phyloP scores from a whole-genome alignment of 2,113 vertebrate species.

The Barbus barbus region DNA sequence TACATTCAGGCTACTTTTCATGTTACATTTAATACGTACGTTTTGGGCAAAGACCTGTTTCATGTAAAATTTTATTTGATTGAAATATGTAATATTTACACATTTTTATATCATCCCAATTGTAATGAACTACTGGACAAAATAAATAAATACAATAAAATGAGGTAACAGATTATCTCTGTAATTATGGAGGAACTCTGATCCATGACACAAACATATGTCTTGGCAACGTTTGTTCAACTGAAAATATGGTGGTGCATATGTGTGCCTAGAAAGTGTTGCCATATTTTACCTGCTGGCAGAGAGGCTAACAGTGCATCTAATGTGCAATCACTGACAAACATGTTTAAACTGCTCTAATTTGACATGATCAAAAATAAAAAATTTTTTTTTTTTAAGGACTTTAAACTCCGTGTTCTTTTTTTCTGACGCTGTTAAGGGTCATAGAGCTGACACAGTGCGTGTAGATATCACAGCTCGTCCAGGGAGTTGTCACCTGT shows the following conservation, averaged over 20 bases:
- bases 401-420: conserved; percentile 38
- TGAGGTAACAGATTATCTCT: not conserved
- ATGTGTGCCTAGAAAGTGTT: conserved; percentile 9
- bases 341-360: conserved; percentile 51
- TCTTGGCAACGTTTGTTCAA: not conserved
- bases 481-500: conserved; percentile 71
- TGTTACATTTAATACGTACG: not conserved
- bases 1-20: not conserved
- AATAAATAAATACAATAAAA: not conserved
- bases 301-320: conserved; percentile 25
- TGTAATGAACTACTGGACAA: too few species aligned
- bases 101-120: not conserved
- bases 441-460: conserved; percentile 59
- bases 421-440: conserved; percentile 41
- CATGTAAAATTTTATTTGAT: not conserved
- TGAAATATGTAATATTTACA: not conserved
- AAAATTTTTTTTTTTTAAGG: conserved; percentile 30
- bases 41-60: not conserved
- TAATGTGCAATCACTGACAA: conserved; percentile 39
- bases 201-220: not conserved
- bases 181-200: not conserved
- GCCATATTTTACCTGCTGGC: conserved; percentile 20
- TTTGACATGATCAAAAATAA: conserved; percentile 51
- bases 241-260: conserved; percentile 14
- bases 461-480: conserved; percentile 62